A percentile compares a stretch with the other conserved stretches of the same genome.
Conservation (phyloP, 1,140 invertebrate species). For the Gryllus bimaculatus region DNA sequence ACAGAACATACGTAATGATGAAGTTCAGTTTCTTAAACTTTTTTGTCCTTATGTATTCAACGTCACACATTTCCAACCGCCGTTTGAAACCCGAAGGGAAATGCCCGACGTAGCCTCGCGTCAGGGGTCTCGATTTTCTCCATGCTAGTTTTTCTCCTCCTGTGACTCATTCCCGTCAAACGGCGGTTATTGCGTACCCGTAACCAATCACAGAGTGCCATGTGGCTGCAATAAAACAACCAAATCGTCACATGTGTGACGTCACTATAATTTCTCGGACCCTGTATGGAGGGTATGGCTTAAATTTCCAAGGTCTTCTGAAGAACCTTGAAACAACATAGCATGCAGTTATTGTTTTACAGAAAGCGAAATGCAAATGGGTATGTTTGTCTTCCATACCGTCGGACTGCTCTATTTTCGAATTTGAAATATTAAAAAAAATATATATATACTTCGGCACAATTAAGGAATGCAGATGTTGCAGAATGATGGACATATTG, state of each 20-base stretch:
- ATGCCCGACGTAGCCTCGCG: conserved; percentile 18
- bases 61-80: conserved; percentile 20
- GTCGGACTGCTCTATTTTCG: too few species aligned
- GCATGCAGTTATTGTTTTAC: too few species aligned
- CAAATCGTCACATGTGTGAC: conserved; percentile 13
- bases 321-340: background rate
- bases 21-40: conserved; percentile 1
- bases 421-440: too few species aligned
- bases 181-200: conserved; percentile 15
- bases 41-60: conserved; percentile 11
- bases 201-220: conserved; percentile 20
- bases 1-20: background rate
- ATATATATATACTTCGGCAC: too few species aligned
- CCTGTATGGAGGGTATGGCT: conserved; percentile 16
- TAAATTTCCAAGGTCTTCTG: conserved; percentile 20
- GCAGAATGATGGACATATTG: too few species aligned
- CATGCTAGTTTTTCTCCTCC: conserved; percentile 19
- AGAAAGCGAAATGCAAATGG: too few species aligned
- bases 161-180: conserved; percentile 21
- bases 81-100: conserved; percentile 20
- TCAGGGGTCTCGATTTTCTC: conserved; percentile 19
- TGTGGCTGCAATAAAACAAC: conserved; percentile 20
- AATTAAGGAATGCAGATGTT: too few species aligned
- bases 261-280: conserved; percentile 13
- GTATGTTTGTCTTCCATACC: too few species aligned